Base-by-base conservation (phyloP, 2,888 invertebrate species). In the Tinea semifulvella region DNA sequence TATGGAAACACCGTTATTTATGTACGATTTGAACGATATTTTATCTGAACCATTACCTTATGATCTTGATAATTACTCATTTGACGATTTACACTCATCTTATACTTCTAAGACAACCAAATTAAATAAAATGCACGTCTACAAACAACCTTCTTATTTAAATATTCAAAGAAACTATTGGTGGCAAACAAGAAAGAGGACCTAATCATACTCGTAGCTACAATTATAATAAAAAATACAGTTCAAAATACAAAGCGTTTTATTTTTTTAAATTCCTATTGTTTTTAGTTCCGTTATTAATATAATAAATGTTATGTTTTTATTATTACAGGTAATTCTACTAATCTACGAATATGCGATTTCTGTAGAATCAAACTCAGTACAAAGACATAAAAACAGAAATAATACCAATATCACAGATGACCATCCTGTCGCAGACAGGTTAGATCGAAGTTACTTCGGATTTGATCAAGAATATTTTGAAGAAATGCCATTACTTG, bases 311-410 rank as follows among this genome's bases (percentile, higher is more conserved):
- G n/a, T n/a, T n/a, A n/a, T n/a, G n/a, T n/a, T n/a, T 26, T 6
- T 26, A 44, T 57, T 56, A 54, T 76, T 79, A 45, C 76, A 80
- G 79, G 68, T 73, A 65, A 73, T 79, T 69, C 67, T 80, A 66
- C 73, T 80, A 52, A 76, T 79, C 68, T 80, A 75, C 64, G 80
- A 80, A 60, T 75, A 79, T 57, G 62, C 68, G 57, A 73, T 79
- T 65, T 73, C 71, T 55, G 74, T 76, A 70, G 77, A 76, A 69
- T 68, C 70, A 55, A 70, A 56, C 53, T 54, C 62, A 69, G 68
- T 74, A 74, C 74, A 74, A 71, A 73, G 53, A 45, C 11, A 43
- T 48, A 58, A 48, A 47, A 57, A 54, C 25, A 47, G 48, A 48
- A 57, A 52, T 45, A 52, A 54, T 42, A 53, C 44, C 39, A 56